phyloP scores from a whole-genome alignment of 2,113 vertebrate species.

The Prionailurus bengalensis region DNA sequence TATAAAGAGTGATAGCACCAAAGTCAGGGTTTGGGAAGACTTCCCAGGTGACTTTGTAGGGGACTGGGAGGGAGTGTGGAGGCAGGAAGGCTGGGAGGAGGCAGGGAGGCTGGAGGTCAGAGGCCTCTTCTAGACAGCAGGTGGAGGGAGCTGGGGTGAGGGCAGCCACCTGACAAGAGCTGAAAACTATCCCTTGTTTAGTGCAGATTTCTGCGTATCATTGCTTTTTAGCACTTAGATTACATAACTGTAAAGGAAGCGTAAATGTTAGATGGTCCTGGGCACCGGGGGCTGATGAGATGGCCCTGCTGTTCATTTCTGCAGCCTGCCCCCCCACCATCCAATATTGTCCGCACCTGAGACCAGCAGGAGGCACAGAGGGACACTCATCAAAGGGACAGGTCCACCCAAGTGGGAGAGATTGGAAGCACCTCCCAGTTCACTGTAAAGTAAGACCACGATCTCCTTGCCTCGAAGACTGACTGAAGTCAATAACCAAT shows the following conservation, averaged over 20 bases:
- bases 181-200: neutral
- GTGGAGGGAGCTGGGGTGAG: neutral
- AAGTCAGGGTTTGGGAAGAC: neutral
- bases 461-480: neutral
- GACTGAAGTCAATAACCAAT: neutral
- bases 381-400: neutral
- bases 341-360: neutral
- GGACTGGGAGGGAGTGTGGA: neutral
- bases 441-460: neutral
- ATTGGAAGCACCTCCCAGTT: conserved; percentile 24
- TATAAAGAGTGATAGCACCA: no score
- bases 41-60: neutral
- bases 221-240: neutral
- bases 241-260: neutral
- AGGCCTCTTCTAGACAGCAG: neutral
- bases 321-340: neutral
- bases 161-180: neutral
- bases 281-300: neutral
- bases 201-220: neutral
- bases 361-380: neutral
- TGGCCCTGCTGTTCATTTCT: neutral
- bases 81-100: neutral
- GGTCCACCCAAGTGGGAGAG: neutral
- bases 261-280: neutral
- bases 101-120: neutral